These are phyloP conservation scores for Leuciscus idus DNA, from an alignment of 2,113 vertebrate genomes.

Conservation along the genomic window DNA sequence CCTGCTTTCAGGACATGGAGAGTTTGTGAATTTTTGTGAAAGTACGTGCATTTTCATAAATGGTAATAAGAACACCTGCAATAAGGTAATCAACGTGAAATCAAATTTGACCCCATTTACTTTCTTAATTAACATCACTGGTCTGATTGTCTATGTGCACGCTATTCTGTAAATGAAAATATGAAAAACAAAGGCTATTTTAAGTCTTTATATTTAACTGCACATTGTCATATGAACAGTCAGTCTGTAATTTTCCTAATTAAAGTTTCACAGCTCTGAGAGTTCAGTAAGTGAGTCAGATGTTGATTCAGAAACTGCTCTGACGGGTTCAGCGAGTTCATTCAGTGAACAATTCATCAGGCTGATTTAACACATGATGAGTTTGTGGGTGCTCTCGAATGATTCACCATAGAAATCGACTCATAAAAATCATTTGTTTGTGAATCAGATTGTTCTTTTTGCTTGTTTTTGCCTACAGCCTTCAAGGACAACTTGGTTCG, in stretches of 20 bases:
- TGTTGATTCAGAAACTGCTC: not conserved
- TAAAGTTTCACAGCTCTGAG: not conserved
- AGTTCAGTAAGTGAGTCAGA: not conserved
- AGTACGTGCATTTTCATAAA: not conserved
- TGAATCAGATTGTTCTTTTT: not conserved
- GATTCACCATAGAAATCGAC: not conserved
- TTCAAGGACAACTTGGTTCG: not conserved
- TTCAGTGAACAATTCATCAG: not conserved
- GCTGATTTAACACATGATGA: not conserved
- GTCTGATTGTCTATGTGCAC: not conserved
- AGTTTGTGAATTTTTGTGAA: not conserved
- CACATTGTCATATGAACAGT: not conserved
- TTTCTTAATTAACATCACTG: too few relatives aligned
- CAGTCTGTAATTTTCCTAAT: not conserved
- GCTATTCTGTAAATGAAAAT: not conserved
- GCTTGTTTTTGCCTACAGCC: not conserved
- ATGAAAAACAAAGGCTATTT: too few relatives aligned
- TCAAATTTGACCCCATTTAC: not conserved
- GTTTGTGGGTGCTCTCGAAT: not conserved
- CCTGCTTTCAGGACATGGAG: not conserved
- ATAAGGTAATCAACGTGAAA: not conserved
- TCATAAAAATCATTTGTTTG: not conserved
- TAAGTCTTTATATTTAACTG: not conserved
- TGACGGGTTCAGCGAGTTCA: not conserved
- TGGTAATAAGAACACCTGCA: not conserved